These are phyloP conservation scores for Siniperca knerii DNA, from an alignment of 2,113 vertebrate genomes.

Conservation along the genomic window DNA sequence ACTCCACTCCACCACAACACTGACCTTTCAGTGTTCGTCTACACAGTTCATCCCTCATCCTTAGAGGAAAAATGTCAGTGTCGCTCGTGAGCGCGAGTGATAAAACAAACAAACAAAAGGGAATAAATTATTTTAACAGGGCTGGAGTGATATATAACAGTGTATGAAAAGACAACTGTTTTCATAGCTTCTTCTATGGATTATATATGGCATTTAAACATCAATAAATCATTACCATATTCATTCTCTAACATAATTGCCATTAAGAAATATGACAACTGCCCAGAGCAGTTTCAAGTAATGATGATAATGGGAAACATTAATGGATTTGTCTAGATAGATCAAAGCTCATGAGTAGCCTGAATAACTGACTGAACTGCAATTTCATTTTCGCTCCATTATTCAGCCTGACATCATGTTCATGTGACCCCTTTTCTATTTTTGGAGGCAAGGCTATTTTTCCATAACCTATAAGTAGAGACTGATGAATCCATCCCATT, in stretches of 20 bases:
- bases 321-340: no score
- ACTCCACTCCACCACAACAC: slow-evolving; percentile 15
- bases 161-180: neutral
- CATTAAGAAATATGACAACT: neutral
- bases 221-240: neutral
- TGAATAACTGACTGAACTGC: neutral
- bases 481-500: neutral
- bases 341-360: slow-evolving; percentile 10
- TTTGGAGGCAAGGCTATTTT: neutral
- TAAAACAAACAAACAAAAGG: neutral
- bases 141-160: neutral
- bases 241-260: neutral
- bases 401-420: neutral
- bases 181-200: neutral
- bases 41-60: slow-evolving; percentile 27
- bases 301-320: neutral
- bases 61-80: neutral
- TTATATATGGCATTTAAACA: neutral
- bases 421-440: neutral
- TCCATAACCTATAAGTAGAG: no score
- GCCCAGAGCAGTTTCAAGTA: neutral
- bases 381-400: neutral
- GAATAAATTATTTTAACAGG: neutral
- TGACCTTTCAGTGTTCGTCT: slow-evolving; percentile 59
- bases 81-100: neutral